Evolutionary conservation across 2,888 invertebrate genomes (phyloP), one percentile per base, ranked within the genome.

Genomic region (Luffia ferchaultella): DNA sequence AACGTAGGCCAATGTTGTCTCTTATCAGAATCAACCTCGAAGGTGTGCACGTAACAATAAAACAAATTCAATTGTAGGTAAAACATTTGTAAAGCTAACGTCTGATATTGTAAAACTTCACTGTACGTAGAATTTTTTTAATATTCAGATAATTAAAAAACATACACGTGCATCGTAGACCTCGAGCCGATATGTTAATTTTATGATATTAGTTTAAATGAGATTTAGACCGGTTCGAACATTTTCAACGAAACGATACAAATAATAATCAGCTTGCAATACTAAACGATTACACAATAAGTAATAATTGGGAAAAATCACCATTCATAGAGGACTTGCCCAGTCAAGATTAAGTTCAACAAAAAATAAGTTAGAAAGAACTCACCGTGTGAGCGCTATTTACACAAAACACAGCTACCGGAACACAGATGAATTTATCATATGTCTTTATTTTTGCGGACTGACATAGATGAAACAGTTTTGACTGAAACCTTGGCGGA

Each of bases 171-270:
- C 65, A 65, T 63, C 58, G 30, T 30, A 30, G 76, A 77, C 78
- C 71, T 68, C 69, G 60, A 60, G 58, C 63, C 60, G 77, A 78
- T 79, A 80, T 78, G 76, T 70, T 72, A 77, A 78, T 80, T 80
- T 80, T 79, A 79, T 77, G 76, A 76, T 74, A 70, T 70, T 72
- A 70, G 64, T 73, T 69, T 52, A 77, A 78, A 75, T 74, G 40
- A 68, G 61, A 75, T 70, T 69, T 65, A 61, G 73, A 80, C 80
- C 78, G 78, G 79, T 79, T 78, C 59, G 58, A 65, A 73, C 3
- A 30, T 7, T 3, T 7, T 7, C 30, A 30, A 30, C 30, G 30
- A 3, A 30, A 30, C 30, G 12, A 3, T 12, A n/a, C n/a, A n/a
- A n/a, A 12, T 30, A 30, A 30, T 30, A 3, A 30, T 30, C 30